phyloP scores from a whole-genome alignment of 2,113 vertebrate species.

The Mionectes macconnelli region DNA sequence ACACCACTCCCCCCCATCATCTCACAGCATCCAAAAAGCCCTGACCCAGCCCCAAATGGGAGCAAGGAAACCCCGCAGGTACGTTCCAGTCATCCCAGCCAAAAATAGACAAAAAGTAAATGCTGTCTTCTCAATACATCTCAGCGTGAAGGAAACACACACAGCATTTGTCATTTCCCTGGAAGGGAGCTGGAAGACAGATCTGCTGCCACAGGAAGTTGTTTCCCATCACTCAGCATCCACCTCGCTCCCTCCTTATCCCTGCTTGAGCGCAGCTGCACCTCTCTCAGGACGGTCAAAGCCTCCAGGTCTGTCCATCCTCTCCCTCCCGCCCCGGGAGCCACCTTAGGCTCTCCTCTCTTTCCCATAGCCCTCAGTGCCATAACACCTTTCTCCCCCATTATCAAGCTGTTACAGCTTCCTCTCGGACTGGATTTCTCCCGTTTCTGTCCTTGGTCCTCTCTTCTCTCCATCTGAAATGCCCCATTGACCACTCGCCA shows the following conservation, averaged over 20 bases:
- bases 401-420: neutral
- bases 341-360: neutral
- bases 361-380: neutral
- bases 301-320: fast-evolving
- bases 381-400: neutral
- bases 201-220: neutral
- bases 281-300: fast-evolving
- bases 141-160: neutral
- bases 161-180: neutral
- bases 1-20: neutral
- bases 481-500: neutral
- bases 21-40: neutral
- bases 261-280: neutral
- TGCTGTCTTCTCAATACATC: neutral
- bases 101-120: neutral
- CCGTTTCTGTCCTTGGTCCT: neutral
- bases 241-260: neutral
- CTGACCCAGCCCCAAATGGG: neutral
- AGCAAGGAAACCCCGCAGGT: neutral
- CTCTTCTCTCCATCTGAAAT: neutral
- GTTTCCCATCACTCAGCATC: neutral
- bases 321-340: neutral
- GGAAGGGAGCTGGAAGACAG: neutral
- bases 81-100: neutral
- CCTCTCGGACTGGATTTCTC: fast-evolving